Base-by-base conservation (phyloP, 2,888 invertebrate genomes). In the Gonocerus acuteangulatus region DNA sequence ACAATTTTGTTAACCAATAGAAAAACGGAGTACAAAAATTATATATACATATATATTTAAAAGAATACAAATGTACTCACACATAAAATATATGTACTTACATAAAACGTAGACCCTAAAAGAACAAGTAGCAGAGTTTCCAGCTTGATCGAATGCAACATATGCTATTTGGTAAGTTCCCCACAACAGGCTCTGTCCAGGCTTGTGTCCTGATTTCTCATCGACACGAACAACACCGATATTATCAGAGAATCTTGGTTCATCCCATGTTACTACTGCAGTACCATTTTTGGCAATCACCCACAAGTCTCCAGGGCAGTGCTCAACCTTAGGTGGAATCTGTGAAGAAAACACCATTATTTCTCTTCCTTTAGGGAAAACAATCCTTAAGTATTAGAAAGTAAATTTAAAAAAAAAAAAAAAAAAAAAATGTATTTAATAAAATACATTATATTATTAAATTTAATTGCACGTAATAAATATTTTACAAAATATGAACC, bases 291-390 rank as follows among this genome's bases (percentile, higher is more conserved):
- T 88, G 7, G 92, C 91, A 68, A 93, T 90, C 1, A 95, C 88
- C 91, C 94, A 95, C 56, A 95, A 78, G 74, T 95, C 95, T 13
- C 92, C 91, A 4, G 95, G 95, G 69, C 95, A 95, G 70, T 91
- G 87, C 66, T 91, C 89, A 1, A 91, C 86, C 68, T 83, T 82
- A 6, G 95, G 95, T 67, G 93, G 82, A 68, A 86, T 82, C 74
- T 79, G 63, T 54, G 3, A 39, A 39, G 7, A 39, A 13, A 39
- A 39, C n/a, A 39, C 9, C 9, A 27, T 27, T 27, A 27, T n/a
- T n/a, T n/a, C n/a, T n/a, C n/a, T n/a, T n/a, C n/a, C n/a, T n/a
- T n/a, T n/a, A n/a, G n/a, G n/a, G n/a, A n/a, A n/a, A n/a, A n/a
- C n/a, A n/a, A n/a, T n/a, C n/a, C n/a, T n/a, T n/a, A n/a, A n/a